phyloP scores from a whole-genome alignment of 2,888 invertebrate genomes.

The Ormyrus labotus region DNA sequence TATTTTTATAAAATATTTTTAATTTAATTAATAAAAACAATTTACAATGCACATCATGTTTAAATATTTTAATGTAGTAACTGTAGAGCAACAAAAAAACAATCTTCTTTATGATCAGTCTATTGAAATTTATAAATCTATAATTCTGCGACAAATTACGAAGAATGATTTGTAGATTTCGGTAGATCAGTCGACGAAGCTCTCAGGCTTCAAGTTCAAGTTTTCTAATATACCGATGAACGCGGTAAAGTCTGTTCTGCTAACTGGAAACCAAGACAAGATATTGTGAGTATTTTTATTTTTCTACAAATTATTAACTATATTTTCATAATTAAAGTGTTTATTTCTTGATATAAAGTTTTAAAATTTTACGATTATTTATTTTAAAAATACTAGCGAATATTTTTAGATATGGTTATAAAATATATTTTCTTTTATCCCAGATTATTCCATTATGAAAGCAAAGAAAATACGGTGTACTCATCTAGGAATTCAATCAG shows the following conservation, averaged over 20 bases:
- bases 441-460: conserved; percentile 83
- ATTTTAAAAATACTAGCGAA: conserved; percentile 16
- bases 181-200: conserved; percentile 97
- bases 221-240: conserved; percentile 94
- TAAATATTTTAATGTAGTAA: background rate
- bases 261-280: conserved; percentile 95
- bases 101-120: conserved; percentile 79
- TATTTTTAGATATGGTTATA: conserved; percentile 24
- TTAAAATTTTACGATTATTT: background rate
- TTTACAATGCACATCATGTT: too few species aligned
- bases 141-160: conserved; percentile 92
- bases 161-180: conserved; percentile 98
- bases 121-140: conserved; percentile 94
- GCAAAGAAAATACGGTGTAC: too few species aligned
- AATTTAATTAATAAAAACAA: too few species aligned
- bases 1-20: too few species aligned
- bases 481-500: too few species aligned
- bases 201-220: conserved; percentile 92
- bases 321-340: background rate
- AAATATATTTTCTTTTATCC: conserved; percentile 67
- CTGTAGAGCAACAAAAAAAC: background rate
- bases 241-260: conserved; percentile 97
- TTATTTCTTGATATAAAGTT: background rate
- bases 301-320: conserved; percentile 1
- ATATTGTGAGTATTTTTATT: conserved; percentile 81